A percentile compares a stretch with the other conserved stretches of the same genome.
These are phyloP conservation scores for Sicus ferrugineus DNA, from an alignment of 2,888 invertebrate species.

Conservation along the genomic window DNA sequence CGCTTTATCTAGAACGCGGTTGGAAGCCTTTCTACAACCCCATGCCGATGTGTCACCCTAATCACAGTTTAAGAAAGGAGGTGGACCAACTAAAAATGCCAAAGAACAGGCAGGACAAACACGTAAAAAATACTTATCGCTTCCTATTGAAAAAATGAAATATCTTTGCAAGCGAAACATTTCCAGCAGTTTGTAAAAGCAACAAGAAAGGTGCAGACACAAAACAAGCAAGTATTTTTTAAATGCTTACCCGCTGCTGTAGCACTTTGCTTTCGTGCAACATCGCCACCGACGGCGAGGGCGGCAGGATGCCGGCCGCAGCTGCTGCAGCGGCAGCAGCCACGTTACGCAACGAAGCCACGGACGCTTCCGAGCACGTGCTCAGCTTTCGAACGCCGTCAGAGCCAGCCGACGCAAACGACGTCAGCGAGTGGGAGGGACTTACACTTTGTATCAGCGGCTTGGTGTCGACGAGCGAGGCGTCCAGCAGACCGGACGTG, in stretches of 20 bases:
- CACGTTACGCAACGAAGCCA: conserved; percentile 43
- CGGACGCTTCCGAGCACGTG: conserved; percentile 27
- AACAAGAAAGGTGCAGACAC: not conserved
- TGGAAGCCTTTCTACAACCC: too few relatives aligned
- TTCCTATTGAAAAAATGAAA: not conserved
- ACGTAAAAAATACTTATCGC: conserved; percentile 16
- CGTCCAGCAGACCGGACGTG: conserved; percentile 67
- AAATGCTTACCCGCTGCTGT: conserved; percentile 85
- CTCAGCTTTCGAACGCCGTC: conserved; percentile 21
- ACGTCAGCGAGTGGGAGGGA: conserved; percentile 59
- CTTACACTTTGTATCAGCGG: conserved; percentile 84
- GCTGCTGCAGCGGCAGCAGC: conserved; percentile 49
- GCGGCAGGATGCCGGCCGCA: conserved; percentile 47
- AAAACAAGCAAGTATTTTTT: conserved; percentile 26
- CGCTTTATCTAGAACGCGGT: too few relatives aligned
- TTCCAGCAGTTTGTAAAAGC: too few relatives aligned
- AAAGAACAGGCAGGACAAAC: conserved; percentile 12
- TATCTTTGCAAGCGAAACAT: not conserved
- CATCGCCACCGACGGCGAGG: conserved; percentile 53
- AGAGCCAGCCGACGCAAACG: conserved; percentile 31
- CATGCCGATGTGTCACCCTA: too few relatives aligned
- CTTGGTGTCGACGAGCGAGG: conserved; percentile 70
- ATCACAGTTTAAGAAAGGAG: too few relatives aligned
- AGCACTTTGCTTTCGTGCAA: conserved; percentile 72
- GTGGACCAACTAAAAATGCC: too few relatives aligned